Conservation (phyloP, 2,888 invertebrate genomes). For the Machimus atricapillus region DNA sequence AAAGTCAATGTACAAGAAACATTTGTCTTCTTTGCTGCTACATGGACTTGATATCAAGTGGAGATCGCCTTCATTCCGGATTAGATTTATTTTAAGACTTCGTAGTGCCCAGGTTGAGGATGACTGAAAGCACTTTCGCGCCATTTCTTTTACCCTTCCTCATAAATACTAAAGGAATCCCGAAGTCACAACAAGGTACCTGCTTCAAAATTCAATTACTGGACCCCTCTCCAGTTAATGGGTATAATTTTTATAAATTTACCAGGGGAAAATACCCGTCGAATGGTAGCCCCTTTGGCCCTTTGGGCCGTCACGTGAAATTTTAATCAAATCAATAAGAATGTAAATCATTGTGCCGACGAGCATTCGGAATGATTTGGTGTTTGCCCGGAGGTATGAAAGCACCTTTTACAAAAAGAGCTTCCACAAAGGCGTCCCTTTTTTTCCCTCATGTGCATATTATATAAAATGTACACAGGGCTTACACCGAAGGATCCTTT, state of each 20-base stretch:
- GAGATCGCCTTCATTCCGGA: neutral
- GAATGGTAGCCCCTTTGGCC: neutral
- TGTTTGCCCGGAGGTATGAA: neutral
- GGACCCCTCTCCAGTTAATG: neutral
- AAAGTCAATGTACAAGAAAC: neutral
- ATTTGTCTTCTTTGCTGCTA: neutral
- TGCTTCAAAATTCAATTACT: neutral
- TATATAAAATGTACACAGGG: neutral
- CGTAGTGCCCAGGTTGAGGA: neutral
- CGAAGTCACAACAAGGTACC: neutral
- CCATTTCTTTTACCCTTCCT: neutral
- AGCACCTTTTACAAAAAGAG: neutral
- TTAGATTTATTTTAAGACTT: neutral
- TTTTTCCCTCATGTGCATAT: constrained; percentile 12
- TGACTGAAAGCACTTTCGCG: neutral
- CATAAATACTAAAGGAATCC: neutral
- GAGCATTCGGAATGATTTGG: neutral
- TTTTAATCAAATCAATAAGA: neutral
- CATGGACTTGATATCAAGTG: neutral
- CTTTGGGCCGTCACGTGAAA: neutral
- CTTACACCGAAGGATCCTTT: neutral
- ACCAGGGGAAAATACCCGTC: neutral
- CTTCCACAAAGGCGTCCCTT: neutral
- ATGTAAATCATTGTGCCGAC: neutral
- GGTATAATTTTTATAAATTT: neutral